These are phyloP conservation scores for Calonectris borealis DNA, from an alignment of 2,113 vertebrate species.

Conservation along the genomic window DNA sequence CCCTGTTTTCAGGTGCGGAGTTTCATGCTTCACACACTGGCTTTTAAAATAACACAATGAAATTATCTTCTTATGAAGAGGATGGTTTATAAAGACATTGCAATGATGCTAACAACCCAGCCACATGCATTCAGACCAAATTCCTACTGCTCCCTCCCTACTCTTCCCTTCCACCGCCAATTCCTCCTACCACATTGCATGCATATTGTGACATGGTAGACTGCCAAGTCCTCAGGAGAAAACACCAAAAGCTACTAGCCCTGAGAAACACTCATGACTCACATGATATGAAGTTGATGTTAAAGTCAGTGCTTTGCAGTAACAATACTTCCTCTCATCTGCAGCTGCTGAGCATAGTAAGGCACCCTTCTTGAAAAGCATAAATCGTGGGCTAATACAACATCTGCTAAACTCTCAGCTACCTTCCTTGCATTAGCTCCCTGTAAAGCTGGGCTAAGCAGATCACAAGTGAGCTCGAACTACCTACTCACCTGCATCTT, in stretches of 20 bases:
- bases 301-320: background rate
- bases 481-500: background rate
- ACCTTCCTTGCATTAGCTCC: background rate
- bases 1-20: background rate
- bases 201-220: fast-evolving
- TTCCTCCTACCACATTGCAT: background rate
- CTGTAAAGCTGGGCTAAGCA: background rate
- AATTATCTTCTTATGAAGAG: too few relatives aligned
- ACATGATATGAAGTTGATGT: background rate
- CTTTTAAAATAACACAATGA: background rate
- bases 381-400: background rate
- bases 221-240: background rate
- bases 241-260: background rate
- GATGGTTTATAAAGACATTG: background rate
- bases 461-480: background rate
- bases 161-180: background rate
- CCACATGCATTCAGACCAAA: background rate
- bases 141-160: background rate
- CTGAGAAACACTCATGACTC: background rate
- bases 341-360: background rate
- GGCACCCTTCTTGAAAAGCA: background rate
- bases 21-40: background rate
- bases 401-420: background rate
- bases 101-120: background rate
- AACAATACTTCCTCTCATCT: background rate